Conservation (phyloP, 2,113 vertebrate genomes). For the Agapornis roseicollis region DNA sequence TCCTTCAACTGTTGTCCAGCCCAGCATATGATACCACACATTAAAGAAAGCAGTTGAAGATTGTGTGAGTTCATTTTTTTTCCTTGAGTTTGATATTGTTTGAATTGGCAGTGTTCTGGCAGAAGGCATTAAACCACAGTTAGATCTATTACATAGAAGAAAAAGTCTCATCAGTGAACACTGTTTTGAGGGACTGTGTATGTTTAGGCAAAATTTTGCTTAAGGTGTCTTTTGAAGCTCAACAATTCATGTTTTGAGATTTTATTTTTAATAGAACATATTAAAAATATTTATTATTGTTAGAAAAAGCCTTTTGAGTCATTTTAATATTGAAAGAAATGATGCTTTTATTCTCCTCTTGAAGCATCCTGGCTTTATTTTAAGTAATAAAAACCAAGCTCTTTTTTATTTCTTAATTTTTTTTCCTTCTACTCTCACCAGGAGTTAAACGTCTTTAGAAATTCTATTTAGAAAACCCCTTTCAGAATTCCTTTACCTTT, state of each 20-base stretch:
- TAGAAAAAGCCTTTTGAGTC: not conserved
- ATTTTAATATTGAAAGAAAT: not conserved
- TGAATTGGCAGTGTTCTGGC: not conserved
- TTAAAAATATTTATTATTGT: not conserved
- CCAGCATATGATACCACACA: accelerated
- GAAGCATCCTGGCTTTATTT: not conserved
- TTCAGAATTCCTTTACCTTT: not conserved
- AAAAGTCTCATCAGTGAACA: not conserved
- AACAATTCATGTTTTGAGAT: not conserved
- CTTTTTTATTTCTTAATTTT: not conserved
- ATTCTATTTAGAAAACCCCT: not conserved
- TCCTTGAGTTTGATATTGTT: accelerated
- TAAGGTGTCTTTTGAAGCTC: not conserved
- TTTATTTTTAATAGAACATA: not conserved
- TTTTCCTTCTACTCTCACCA: not conserved
- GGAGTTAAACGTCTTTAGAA: not conserved
- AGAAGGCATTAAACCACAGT: not conserved
- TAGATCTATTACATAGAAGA: not conserved
- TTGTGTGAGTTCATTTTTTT: no score
- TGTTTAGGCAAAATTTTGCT: not conserved
- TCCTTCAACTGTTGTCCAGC: accelerated
- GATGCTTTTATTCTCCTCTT: not conserved
- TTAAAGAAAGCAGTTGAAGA: not conserved
- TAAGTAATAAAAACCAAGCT: not conserved
- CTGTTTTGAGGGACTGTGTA: not conserved